phyloP scores from a whole-genome alignment of 35 echinoderm and acorn worm genomes.

The Lytechinus variegatus region DNA sequence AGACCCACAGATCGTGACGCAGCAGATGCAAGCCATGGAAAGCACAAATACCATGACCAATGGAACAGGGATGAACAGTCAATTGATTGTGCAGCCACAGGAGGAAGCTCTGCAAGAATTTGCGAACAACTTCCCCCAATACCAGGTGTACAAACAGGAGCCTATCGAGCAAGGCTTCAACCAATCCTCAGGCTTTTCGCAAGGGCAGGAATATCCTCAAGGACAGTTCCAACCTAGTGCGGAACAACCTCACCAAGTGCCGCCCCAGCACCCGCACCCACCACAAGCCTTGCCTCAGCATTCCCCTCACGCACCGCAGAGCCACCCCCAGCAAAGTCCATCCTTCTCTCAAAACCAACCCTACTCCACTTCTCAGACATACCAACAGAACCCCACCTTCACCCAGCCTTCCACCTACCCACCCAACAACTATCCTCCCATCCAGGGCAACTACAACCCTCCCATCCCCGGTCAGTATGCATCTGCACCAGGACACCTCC shows the following conservation, averaged over 20 bases:
- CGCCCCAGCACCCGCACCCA: constrained; percentile 51
- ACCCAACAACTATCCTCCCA: constrained; percentile 57
- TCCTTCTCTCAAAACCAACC: constrained; percentile 42
- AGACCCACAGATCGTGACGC: constrained; percentile 25
- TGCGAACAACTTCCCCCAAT: constrained; percentile 61
- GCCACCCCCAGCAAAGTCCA: constrained; percentile 9
- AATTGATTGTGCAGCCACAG: constrained; percentile 85
- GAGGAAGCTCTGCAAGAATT: constrained; percentile 84
- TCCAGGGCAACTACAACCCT: constrained; percentile 48
- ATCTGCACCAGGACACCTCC: constrained; percentile 14
- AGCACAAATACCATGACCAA: constrained; percentile 16
- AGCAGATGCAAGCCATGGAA: constrained; percentile 62
- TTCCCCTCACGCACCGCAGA: constrained; percentile 24
- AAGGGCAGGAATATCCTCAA: constrained; percentile 46
- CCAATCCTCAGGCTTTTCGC: constrained; percentile 49
- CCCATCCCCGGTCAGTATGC: constrained; percentile 35
- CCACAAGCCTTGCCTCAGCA: constrained; percentile 55
- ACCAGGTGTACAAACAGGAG: constrained; percentile 85
- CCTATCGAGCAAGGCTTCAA: constrained; percentile 61
- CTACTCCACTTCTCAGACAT: constrained; percentile 33
- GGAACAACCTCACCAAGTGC: constrained; percentile 39
- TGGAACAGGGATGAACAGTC: constrained; percentile 54
- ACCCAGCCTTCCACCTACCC: constrained; percentile 50
- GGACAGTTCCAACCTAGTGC: constrained; percentile 42
- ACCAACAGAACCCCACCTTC: constrained; percentile 51